Percentiles rank a stretch among this genome's conserved stretches.
phyloP scores from a whole-genome alignment of 2,797 vertebrate species.

The Sebastes matsubarae region DNA sequence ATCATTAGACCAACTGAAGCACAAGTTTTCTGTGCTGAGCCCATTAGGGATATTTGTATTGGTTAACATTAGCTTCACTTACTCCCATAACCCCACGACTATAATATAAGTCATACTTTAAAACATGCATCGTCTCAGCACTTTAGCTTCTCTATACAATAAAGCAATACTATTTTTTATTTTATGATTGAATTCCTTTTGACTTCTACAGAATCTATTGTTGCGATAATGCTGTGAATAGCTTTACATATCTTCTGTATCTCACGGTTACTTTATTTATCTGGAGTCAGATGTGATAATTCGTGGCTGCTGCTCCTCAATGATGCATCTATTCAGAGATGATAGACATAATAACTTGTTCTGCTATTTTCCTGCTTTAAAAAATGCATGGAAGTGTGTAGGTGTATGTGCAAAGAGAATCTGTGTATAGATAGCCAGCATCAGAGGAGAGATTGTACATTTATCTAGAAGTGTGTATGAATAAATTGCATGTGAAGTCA shows the following conservation, averaged over 20 bases:
- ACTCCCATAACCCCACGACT: not conserved
- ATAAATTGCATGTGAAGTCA: slow-evolving; percentile 14
- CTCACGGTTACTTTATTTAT: not conserved
- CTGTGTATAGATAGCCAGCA: not conserved
- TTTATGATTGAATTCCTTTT: not conserved
- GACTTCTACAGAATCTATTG: not conserved
- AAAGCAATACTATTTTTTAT: not conserved
- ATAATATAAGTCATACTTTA: not conserved
- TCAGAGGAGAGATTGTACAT: slow-evolving; percentile 5
- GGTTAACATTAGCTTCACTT: not conserved
- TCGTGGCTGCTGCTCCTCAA: slow-evolving; percentile 1
- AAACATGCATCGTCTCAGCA: not conserved
- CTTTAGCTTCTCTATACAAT: not conserved
- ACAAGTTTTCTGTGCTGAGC: not conserved
- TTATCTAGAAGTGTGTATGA: slow-evolving; percentile 9
- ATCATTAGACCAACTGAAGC: not conserved
- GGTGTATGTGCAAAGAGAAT: not conserved
- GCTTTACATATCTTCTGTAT: slow-evolving; percentile 9
- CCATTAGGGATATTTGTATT: not conserved
- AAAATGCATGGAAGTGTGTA: slow-evolving; percentile 3
- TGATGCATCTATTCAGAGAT: slow-evolving; percentile 8
- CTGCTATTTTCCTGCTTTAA: slow-evolving; percentile 16
- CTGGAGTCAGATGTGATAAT: not conserved
- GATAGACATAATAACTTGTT: not conserved
- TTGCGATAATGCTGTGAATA: not conserved